Percentiles rank a stretch among this genome's conserved stretches.
phyloP scores from a whole-genome alignment of 2,113 vertebrate genomes.

The Pao palembangensis region DNA sequence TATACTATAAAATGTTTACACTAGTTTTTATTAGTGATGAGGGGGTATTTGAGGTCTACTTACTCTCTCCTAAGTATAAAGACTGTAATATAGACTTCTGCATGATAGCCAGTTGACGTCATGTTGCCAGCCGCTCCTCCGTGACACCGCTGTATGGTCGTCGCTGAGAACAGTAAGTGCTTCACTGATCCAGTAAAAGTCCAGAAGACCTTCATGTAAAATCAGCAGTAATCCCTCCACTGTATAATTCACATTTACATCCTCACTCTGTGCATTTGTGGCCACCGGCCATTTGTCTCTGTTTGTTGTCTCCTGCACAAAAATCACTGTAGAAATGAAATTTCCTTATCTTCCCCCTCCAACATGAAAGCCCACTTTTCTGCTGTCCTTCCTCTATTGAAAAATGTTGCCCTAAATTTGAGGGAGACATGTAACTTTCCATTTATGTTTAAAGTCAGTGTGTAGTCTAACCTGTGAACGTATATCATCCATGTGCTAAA shows the following conservation, averaged over 20 bases:
- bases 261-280: conserved; percentile 18
- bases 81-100: too few species aligned
- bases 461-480: background rate
- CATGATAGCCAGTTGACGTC: too few species aligned
- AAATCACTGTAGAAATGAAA: conserved; percentile 19
- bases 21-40: too few species aligned
- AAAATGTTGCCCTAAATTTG: background rate
- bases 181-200: conserved; percentile 11
- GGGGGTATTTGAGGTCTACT: too few species aligned
- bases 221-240: conserved; percentile 28
- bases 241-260: conserved; percentile 35
- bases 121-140: too few species aligned
- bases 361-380: conserved; percentile 12
- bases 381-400: background rate
- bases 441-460: background rate
- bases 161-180: background rate
- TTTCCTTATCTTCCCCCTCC: conserved; percentile 26
- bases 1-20: too few species aligned
- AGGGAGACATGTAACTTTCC: background rate
- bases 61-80: too few species aligned
- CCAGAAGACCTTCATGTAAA: conserved; percentile 23
- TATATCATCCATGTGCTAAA: too few species aligned
- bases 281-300: conserved; percentile 30
- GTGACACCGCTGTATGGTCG: too few species aligned
- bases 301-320: conserved; percentile 12